phyloP scores from a whole-genome alignment of 2,113 vertebrate species.

The Colius striatus region DNA sequence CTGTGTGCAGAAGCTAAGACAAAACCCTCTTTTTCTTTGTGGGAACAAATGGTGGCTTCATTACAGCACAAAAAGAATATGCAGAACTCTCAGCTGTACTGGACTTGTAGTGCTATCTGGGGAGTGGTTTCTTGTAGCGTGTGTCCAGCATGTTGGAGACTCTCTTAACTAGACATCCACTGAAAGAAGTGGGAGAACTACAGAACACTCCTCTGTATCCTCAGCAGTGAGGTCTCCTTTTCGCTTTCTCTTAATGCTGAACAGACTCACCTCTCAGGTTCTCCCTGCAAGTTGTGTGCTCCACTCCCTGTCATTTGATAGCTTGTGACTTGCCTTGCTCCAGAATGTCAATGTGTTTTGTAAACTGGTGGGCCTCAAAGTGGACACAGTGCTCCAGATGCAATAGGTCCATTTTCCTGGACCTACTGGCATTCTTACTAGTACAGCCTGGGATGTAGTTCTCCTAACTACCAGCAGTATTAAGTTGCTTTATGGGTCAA shows the following conservation, averaged over 20 bases:
- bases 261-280: background rate
- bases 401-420: background rate
- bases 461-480: background rate
- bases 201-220: background rate
- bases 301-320: background rate
- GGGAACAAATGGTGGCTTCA: background rate
- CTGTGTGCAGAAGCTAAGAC: background rate
- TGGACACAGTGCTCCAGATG: background rate
- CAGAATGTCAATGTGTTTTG: background rate
- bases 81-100: background rate
- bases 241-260: background rate
- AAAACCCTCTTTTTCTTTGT: background rate
- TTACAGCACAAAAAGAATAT: background rate
- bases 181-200: background rate
- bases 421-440: background rate
- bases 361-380: background rate
- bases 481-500: background rate
- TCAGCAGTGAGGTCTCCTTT: background rate
- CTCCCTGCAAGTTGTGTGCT: background rate
- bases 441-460: background rate
- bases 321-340: background rate
- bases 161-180: background rate
- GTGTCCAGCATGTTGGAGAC: background rate
- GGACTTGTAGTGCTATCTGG: rapidly evolving
- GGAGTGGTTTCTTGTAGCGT: background rate